Evolutionary conservation across 1,140 invertebrate genomes (phyloP).

Genomic region (Melitaea cinxia): DNA sequence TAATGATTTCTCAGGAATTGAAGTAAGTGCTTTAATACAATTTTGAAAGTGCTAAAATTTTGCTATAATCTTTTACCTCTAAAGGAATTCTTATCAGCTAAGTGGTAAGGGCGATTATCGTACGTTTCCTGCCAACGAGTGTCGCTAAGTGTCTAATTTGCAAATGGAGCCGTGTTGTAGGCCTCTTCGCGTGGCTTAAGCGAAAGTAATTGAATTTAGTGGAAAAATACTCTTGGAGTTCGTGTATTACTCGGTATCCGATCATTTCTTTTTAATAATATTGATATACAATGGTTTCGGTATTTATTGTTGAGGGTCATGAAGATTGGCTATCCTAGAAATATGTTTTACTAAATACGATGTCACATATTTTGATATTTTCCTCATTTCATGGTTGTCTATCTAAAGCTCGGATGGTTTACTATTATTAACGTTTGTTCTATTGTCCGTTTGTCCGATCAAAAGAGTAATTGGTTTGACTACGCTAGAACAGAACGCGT

Average conservation of each 20-base stretch:
- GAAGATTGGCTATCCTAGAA: background rate
- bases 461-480: too few relatives aligned
- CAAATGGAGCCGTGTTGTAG: constrained; percentile 75
- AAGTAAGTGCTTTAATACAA: constrained; percentile 27
- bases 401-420: too few relatives aligned
- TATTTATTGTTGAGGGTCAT: background rate
- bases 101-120: constrained; percentile 21
- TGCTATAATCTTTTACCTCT: background rate
- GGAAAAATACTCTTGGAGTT: constrained; percentile 24
- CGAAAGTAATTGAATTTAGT: constrained; percentile 41
- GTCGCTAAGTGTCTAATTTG: constrained; percentile 64
- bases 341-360: background rate
- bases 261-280: constrained; percentile 11
- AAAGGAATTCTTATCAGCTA: constrained; percentile 12
- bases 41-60: constrained; percentile 29
- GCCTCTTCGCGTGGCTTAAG: constrained; percentile 73
- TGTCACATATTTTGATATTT: background rate
- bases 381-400: background rate
- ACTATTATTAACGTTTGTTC: too few relatives aligned
- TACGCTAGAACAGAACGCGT: too few relatives aligned
- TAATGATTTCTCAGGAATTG: constrained; percentile 9
- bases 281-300: constrained; percentile 15
- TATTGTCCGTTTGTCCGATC: too few relatives aligned
- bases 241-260: constrained; percentile 13
- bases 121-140: constrained; percentile 10